Conservation (phyloP, 2,888 invertebrate species). For the Caenorhabditis afra region DNA sequence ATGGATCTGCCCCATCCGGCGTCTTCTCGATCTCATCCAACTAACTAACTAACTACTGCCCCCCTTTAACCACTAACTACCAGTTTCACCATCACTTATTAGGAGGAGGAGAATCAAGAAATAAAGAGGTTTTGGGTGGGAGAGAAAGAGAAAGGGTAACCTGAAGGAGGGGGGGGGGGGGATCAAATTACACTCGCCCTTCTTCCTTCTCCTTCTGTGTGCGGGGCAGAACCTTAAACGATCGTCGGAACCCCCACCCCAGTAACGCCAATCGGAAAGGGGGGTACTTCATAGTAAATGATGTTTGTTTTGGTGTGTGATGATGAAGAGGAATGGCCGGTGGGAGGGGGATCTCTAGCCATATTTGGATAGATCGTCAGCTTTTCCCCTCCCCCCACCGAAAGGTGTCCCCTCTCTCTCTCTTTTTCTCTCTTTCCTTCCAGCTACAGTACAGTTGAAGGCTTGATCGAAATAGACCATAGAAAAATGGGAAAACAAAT, state of each 20-base stretch:
- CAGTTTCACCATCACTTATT: neutral
- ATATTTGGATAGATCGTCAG: slow-evolving; percentile 57
- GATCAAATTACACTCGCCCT: neutral
- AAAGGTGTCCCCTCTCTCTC: slow-evolving; percentile 3
- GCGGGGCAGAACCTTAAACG: too few species aligned
- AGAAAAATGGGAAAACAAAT: too few species aligned
- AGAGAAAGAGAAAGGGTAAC: slow-evolving; percentile 18
- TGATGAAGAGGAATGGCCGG: neutral
- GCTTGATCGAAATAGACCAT: slow-evolving; percentile 3
- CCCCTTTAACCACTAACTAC: neutral
- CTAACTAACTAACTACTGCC: neutral
- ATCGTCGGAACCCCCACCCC: too few species aligned
- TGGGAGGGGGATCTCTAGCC: neutral
- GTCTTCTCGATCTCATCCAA: slow-evolving; percentile 14
- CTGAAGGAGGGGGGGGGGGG: slow-evolving; percentile 11
- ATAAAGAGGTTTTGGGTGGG: slow-evolving; percentile 20
- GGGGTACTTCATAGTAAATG: slow-evolving; percentile 58
- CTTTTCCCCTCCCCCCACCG: neutral
- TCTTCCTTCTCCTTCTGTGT: too few species aligned
- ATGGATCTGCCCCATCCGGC: too few species aligned
- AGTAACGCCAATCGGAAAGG: too few species aligned
- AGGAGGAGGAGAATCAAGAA: neutral
- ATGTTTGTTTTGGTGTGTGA: slow-evolving; percentile 45
- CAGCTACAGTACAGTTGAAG: too few species aligned
- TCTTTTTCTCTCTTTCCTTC: too few species aligned